Conservation (phyloP, 2,888 invertebrate genomes). For the Scaptomyza reducta region DNA sequence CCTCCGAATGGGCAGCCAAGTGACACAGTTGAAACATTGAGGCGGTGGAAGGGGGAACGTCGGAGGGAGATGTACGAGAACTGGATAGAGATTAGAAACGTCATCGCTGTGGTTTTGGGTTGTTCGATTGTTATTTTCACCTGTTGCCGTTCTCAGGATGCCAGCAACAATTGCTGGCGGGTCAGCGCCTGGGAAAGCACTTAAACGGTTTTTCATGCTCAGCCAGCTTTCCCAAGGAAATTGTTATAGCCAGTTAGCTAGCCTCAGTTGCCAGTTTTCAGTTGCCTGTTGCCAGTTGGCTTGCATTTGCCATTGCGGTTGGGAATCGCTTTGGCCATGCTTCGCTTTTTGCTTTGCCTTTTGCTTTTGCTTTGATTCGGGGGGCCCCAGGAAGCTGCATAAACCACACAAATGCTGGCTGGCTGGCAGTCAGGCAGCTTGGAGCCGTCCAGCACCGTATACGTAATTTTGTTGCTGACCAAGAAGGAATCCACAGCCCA, state of each 20-base stretch:
- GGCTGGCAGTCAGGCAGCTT: slow-evolving; percentile 1
- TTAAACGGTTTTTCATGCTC: slow-evolving; percentile 73
- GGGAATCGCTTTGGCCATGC: not conserved
- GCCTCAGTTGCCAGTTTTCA: slow-evolving; percentile 39
- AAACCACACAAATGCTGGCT: slow-evolving; percentile 31
- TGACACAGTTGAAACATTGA: slow-evolving; percentile 27
- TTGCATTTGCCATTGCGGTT: slow-evolving; percentile 14
- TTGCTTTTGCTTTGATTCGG: slow-evolving; percentile 6
- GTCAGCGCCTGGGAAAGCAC: slow-evolving; percentile 76
- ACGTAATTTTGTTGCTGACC: slow-evolving; percentile 69
- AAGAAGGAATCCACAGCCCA: slow-evolving; percentile 69
- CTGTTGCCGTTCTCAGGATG: slow-evolving; percentile 69
- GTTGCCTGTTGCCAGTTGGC: slow-evolving; percentile 47
- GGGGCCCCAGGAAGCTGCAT: slow-evolving; percentile 62
- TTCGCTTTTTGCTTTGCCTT: not conserved
- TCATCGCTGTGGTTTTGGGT: slow-evolving; percentile 43
- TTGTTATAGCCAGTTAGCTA: slow-evolving; percentile 46
- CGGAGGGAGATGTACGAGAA: slow-evolving; percentile 6
- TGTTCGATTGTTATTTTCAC: slow-evolving; percentile 52
- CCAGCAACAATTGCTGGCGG: slow-evolving; percentile 53
- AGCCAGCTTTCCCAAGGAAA: slow-evolving; percentile 76
- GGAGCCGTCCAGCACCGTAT: slow-evolving; percentile 58
- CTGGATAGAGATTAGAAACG: slow-evolving; percentile 38
- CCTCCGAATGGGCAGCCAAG: slow-evolving; percentile 43
- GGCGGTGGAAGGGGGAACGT: too few relatives aligned